A percentile compares a stretch with the other conserved stretches of the same genome.
phyloP scores from a whole-genome alignment of 2,797 vertebrate genomes.

The Sebastiscus albofasciatus region DNA sequence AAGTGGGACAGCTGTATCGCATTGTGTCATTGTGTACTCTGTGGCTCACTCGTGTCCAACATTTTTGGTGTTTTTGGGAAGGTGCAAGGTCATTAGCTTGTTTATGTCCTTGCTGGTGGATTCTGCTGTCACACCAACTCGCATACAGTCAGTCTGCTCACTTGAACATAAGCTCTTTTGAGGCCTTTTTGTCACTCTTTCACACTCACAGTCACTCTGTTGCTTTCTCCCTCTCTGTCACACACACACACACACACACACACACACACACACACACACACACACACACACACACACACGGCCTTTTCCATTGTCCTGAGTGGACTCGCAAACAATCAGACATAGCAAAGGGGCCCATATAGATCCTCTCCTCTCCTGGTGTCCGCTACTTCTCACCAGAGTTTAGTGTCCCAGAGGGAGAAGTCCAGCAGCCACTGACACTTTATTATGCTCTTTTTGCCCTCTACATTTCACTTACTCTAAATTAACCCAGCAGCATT shows the following conservation, averaged over 20 bases:
- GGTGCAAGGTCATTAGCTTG: slow-evolving; percentile 44
- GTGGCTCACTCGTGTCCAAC: slow-evolving; percentile 33
- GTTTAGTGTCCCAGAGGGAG: slow-evolving; percentile 22
- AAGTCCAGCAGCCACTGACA: background rate
- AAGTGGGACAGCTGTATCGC: slow-evolving; percentile 71
- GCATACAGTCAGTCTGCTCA: slow-evolving; percentile 4
- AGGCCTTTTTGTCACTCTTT: background rate
- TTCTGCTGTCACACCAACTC: slow-evolving; percentile 9
- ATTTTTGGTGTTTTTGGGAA: slow-evolving; percentile 36
- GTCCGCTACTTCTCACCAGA: background rate
- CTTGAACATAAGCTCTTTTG: background rate
- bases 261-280: background rate
- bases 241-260: background rate
- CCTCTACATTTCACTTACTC: slow-evolving; percentile 12
- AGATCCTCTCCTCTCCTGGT: slow-evolving; percentile 10
- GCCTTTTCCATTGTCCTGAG: slow-evolving; percentile 41
- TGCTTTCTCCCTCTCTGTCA: no score
- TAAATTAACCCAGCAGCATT: background rate
- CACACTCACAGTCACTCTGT: background rate
- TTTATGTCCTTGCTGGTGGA: slow-evolving; percentile 47
- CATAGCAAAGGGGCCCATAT: slow-evolving; percentile 35
- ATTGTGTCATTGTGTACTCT: slow-evolving; percentile 75
- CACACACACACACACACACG: background rate
- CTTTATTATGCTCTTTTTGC: background rate
- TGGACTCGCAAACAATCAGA: slow-evolving; percentile 31